Evolutionary conservation across 2,888 invertebrate genomes (phyloP), one percentile per base, ranked within the genome.

Genomic region (Argyresthia goedartella): DNA sequence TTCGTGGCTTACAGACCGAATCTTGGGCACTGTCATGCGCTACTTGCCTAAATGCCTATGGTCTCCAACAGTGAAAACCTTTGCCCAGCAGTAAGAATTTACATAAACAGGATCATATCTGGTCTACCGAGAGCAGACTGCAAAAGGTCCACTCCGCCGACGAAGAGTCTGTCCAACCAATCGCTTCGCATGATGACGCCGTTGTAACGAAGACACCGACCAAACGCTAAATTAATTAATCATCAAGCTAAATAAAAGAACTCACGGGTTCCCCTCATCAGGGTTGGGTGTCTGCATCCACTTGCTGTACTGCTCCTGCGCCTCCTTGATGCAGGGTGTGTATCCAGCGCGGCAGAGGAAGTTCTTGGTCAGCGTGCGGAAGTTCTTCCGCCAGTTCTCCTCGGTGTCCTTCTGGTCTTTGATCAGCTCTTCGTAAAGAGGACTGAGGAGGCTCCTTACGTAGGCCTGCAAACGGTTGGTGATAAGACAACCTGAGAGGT

Each of bases 251-350:
- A 25, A 25, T 25, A 25, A 25, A 25, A 25, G 6, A 52, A 89
- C 91, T 89, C 71, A 95, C 95, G 93, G 93, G 71, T 93, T 94
- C 59, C 93, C 92, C 63, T 91, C 91, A 73, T 94, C 93, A 7
- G 94, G 94, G 61, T 91, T 90, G 42, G 89, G 88, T 15, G 88
- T 89, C 47, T 89, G 87, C 90, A 94, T 91, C 95, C 95, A 95
- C 60, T 91, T 89, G 52, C 88, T 87, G 69, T 88, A 96, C 41
- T 91, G 91, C 3, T 87, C 84, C 63, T 92, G 91, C 0, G 95
- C 93, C 63, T 93, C 92, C 58, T 89, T 84, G 43, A 95, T 89
- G 66, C 95, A 96, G 0, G 93, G 93, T 54, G 88, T 88, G 74
- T 93, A 94, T 0, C 94, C 94, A 36, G 92, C 91, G 51, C 90